Conservation (phyloP, 2,113 vertebrate genomes). For the Bombycilla garrulus region DNA sequence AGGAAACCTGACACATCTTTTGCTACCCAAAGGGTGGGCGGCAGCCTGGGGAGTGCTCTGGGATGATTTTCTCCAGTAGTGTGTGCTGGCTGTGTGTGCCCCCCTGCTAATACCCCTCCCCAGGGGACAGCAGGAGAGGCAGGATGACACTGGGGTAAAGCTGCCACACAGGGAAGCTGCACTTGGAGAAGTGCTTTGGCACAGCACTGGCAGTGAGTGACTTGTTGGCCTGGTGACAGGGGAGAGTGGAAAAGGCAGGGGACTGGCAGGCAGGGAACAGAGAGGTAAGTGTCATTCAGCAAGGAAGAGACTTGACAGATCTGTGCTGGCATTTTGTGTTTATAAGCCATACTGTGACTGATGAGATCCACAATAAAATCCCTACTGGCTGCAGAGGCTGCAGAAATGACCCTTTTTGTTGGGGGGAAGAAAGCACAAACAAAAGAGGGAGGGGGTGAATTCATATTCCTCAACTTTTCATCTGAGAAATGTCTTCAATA, state of each 20-base stretch:
- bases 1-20: background rate
- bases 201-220: background rate
- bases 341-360: background rate
- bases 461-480: background rate
- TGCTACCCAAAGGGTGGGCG: background rate
- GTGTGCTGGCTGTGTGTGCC: background rate
- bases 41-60: background rate
- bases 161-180: background rate
- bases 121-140: background rate
- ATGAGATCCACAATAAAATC: slow-evolving; percentile 1
- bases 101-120: rapidly evolving
- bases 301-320: slow-evolving; percentile 1
- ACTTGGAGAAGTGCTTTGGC: background rate
- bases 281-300: background rate
- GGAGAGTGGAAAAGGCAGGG: background rate
- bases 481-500: background rate
- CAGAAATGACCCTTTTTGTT: background rate
- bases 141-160: rapidly evolving
- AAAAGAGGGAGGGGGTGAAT: background rate
- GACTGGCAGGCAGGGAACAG: background rate
- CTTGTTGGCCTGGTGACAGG: background rate
- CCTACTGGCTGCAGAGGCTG: background rate
- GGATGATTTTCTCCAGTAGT: background rate
- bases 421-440: background rate
- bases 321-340: background rate